Evolutionary conservation across 2,113 vertebrate species (phyloP), one percentile per base, ranked within the genome.

Genomic region (Zeus faber): DNA sequence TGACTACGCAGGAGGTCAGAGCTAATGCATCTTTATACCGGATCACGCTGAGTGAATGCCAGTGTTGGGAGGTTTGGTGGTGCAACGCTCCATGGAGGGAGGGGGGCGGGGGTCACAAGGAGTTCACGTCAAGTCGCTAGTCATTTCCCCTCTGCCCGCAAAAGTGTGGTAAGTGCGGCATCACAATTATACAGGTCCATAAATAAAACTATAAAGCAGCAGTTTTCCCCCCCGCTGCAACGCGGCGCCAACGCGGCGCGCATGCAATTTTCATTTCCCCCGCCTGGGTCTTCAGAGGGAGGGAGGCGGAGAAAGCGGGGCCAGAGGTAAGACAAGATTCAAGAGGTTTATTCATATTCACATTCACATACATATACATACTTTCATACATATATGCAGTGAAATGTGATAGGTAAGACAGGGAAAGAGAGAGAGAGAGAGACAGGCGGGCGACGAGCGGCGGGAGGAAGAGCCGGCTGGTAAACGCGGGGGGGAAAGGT

Each of bases 191-290:
- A 77, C 61, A 75, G 65, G 71, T 73, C 70, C 74, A 79, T 78
- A 79, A 78, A 85, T 80, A 83, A 76, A 83, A 72, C 58, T 58
- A 75, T 67, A 81, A 79, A 81, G 66, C 63, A 65, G 70, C 62
- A 65, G 72, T 71, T 79, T 73, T 46, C 60, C 62, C 64, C 74
- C 76, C 74, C 26, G 52, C 58, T 65, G 67, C 48, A 63, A 70
- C 67, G 46, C n/a, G n/a, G 61, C 54, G 70, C 62, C 20, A 29
- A 68, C 44, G 62, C 72, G 70, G 70, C 65, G 82, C 67, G 65
- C 68, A 72, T 69, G 65, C 63, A 72, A 68, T 51, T 70, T 74
- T 69, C 64, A 73, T 74, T 74, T 67, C 70, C 57, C 57, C 57
- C 67, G 53, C 50, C 59, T 21, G 18, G 67, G 65, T 67, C 65